Evolutionary conservation across 2,888 invertebrate species (phyloP).

Genomic region (Drosophila kuntzei): DNA sequence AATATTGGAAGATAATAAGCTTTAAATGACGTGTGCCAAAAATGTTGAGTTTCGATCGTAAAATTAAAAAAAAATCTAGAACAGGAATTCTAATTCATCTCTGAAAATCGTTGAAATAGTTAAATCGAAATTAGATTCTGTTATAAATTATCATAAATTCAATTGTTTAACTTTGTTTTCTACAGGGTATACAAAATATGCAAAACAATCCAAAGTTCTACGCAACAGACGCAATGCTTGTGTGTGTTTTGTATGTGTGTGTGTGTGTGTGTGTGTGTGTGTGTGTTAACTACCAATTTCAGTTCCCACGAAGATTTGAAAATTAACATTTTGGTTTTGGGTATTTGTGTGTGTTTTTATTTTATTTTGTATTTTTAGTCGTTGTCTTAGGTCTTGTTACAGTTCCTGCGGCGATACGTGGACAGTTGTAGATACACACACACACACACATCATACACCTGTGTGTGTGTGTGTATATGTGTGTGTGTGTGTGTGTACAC

Average conservation of each 20-base stretch:
- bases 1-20: neutral
- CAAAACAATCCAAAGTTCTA: slow-evolving; percentile 33
- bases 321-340: slow-evolving; percentile 71
- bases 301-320: slow-evolving; percentile 82
- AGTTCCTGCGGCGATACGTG: slow-evolving; percentile 72
- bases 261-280: slow-evolving; percentile 29
- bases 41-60: no score
- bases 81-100: no score
- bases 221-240: slow-evolving; percentile 16
- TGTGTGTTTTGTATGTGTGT: slow-evolving; percentile 7
- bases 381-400: slow-evolving; percentile 68
- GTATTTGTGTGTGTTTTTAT: slow-evolving; percentile 23
- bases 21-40: neutral
- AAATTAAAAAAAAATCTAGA: no score
- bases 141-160: neutral
- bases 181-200: slow-evolving; percentile 31
- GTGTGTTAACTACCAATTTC: slow-evolving; percentile 70
- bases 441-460: slow-evolving; percentile 25
- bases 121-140: neutral
- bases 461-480: slow-evolving; percentile 33
- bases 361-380: slow-evolving; percentile 24
- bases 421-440: slow-evolving; percentile 41
- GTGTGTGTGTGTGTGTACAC: slow-evolving; percentile 6
- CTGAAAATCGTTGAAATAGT: no score
- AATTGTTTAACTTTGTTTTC: neutral